Evolutionary conservation across 2,888 invertebrate genomes (phyloP), one percentile per base, ranked within the genome.

Genomic region (Melanotus villosus): DNA sequence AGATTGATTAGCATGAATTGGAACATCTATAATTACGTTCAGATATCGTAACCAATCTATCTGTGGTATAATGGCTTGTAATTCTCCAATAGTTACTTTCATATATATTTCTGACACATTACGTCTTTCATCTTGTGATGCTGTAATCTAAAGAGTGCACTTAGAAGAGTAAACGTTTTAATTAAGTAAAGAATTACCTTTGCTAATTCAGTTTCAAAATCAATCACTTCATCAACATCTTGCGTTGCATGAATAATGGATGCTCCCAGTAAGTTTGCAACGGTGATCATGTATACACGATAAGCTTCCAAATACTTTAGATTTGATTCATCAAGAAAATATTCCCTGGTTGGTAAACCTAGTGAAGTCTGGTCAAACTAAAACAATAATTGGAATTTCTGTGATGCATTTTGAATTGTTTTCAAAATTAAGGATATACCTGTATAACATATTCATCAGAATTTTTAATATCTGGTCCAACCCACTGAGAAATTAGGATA

Each of bases 401-500:
- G 21, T n/a, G n/a, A n/a, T 3, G 18, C 43, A 43, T 16, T 18
- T 43, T 18, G 4, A 43, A 2, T 26, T 34, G 34, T 21, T 34
- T 18, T n/a, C 36, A 10, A 21, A n/a, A 26, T 2, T 2, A 19
- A 3, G 4, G n/a, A n/a, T n/a, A 78, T 80, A 90, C 91, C 86
- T 92, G 90, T 63, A 98, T 93, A 5, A 97, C 91, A 83, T 96
- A 95, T 79, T 93, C 91, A 78, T 95, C 92, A 4, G 97, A 96
- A 83, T 97, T 95, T 82, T 95, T 95, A 65, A 97, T 95, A 82
- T 98, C 97, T 0, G 97, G 94, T 9, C 95, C 96, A 38, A 97
- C 94, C 93, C 94, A 94, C 81, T 94, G 91, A 0, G 95, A 92
- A 74, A 97, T 89, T 0, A 97, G 86, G 66, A 96, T 91, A 72